Evolutionary conservation across 2,888 invertebrate genomes (phyloP).

Genomic region (Leucania comma): DNA sequence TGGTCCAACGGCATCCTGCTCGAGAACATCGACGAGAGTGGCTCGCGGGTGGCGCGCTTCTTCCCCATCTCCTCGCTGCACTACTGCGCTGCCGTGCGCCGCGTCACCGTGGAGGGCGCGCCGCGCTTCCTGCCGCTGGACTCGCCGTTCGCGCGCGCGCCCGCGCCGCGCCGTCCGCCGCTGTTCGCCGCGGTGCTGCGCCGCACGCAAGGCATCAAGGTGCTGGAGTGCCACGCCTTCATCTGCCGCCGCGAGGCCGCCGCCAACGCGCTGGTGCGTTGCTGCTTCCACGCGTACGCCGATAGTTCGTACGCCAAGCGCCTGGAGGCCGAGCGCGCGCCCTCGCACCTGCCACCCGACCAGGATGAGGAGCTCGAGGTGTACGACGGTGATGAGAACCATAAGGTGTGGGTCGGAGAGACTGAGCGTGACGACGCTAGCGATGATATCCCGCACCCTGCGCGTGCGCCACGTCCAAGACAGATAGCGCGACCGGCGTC

Average conservation of each 20-base stretch:
- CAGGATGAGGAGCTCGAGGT: slow-evolving; percentile 94
- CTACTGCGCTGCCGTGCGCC: slow-evolving; percentile 98
- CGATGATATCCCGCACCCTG: slow-evolving; percentile 91
- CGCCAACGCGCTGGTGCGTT: slow-evolving; percentile 98
- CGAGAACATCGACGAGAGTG: slow-evolving; percentile 99
- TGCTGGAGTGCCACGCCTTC: slow-evolving; percentile 99
- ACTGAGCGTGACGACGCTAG: slow-evolving; percentile 94
- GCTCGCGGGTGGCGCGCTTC: slow-evolving; percentile 98
- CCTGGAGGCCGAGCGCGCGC: slow-evolving; percentile 92
- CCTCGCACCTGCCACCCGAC: slow-evolving; percentile 82
- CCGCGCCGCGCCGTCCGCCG: slow-evolving; percentile 98
- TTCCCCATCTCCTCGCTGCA: slow-evolving; percentile 98
- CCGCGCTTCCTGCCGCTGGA: slow-evolving; percentile 98
- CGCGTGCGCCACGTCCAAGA: slow-evolving; percentile 94
- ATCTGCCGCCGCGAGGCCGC: slow-evolving; percentile 99
- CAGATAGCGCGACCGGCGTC: slow-evolving; percentile 95
- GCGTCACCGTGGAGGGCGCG: slow-evolving; percentile 94
- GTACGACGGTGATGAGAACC: slow-evolving; percentile 98
- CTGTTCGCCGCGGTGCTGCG: slow-evolving; percentile 99
- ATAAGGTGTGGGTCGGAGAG: slow-evolving; percentile 98
- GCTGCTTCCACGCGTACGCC: slow-evolving; percentile 99
- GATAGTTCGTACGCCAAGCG: slow-evolving; percentile 98
- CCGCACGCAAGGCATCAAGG: slow-evolving; percentile 98
- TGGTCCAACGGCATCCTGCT: slow-evolving; percentile 98
- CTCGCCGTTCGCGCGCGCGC: slow-evolving; percentile 98